A percentile compares a stretch with the other conserved stretches of the same genome.
Evolutionary conservation across 2,888 invertebrate genomes (phyloP).

Genomic region (Lasioglossum pauxillum): DNA sequence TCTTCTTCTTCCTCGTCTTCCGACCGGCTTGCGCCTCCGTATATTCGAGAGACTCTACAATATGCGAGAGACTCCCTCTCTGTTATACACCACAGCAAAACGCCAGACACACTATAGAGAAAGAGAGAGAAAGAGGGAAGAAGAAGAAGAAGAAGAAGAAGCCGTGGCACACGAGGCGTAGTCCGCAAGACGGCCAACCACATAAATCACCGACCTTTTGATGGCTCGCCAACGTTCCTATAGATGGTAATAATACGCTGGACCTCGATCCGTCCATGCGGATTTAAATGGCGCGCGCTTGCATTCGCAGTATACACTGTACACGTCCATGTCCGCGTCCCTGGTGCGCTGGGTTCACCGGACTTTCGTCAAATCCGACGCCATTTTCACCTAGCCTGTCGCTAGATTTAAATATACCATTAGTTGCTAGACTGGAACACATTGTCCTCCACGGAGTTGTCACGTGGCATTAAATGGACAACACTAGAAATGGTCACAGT

Average conservation of each 20-base stretch:
- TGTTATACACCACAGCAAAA: neutral
- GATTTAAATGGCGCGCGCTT: slow-evolving; percentile 57
- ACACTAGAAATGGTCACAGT: neutral
- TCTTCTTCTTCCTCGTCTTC: slow-evolving; percentile 24
- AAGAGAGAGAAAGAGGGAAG: neutral
- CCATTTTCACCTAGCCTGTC: neutral
- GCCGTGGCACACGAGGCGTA: slow-evolving; percentile 51
- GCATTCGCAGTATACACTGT: neutral
- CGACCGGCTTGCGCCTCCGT: neutral
- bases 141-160: neutral
- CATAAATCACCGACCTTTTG: slow-evolving; percentile 67
- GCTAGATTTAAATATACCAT: neutral
- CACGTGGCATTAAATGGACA: too few relatives aligned
- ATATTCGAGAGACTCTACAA: neutral
- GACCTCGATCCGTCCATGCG: slow-evolving; percentile 35
- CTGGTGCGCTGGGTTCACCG: neutral
- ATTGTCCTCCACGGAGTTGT: too few relatives aligned
- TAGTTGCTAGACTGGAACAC: too few relatives aligned
- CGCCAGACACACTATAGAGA: neutral
- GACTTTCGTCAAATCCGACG: slow-evolving; percentile 8
- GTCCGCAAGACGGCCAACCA: slow-evolving; percentile 44
- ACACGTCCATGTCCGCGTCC: neutral
- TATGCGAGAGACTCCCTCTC: neutral
- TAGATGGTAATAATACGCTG: slow-evolving; percentile 66
- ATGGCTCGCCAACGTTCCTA: slow-evolving; percentile 60